phyloP scores from a whole-genome alignment of 2,797 vertebrate species.

The Caiman crocodilus region DNA sequence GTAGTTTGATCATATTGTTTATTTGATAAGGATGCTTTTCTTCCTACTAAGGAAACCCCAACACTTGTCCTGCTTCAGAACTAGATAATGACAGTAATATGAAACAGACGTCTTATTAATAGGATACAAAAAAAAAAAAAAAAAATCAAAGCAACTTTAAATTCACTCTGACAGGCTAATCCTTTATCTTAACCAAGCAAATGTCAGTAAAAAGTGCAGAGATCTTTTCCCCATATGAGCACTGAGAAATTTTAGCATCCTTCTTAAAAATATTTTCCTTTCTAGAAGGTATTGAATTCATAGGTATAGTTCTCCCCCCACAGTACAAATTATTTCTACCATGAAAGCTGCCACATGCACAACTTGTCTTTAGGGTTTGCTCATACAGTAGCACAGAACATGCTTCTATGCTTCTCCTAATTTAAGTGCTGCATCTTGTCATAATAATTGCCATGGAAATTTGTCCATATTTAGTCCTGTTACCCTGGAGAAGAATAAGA shows the following conservation, averaged over 20 bases:
- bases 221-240: background rate
- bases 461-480: slow-evolving; percentile 69
- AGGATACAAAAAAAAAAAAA: background rate
- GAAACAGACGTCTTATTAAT: background rate
- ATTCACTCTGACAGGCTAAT: background rate
- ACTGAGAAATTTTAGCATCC: background rate
- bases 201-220: background rate
- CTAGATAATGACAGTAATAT: background rate
- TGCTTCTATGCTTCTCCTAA: slow-evolving; percentile 46
- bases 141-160: background rate
- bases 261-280: background rate
- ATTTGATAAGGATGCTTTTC: background rate
- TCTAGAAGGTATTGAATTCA: background rate
- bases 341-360: background rate
- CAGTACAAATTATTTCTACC: slow-evolving; percentile 5
- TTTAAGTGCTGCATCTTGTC: slow-evolving; percentile 52
- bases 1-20: background rate
- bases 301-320: background rate
- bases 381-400: fast-evolving
- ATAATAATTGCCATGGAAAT: slow-evolving; percentile 77
- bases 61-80: fast-evolving
- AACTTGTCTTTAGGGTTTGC: background rate
- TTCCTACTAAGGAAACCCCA: background rate
- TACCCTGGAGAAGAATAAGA: slow-evolving; percentile 72
- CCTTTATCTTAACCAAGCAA: slow-evolving; percentile 3